Base-by-base conservation (phyloP, 2,888 invertebrate species). In the Cistogaster globosa region DNA sequence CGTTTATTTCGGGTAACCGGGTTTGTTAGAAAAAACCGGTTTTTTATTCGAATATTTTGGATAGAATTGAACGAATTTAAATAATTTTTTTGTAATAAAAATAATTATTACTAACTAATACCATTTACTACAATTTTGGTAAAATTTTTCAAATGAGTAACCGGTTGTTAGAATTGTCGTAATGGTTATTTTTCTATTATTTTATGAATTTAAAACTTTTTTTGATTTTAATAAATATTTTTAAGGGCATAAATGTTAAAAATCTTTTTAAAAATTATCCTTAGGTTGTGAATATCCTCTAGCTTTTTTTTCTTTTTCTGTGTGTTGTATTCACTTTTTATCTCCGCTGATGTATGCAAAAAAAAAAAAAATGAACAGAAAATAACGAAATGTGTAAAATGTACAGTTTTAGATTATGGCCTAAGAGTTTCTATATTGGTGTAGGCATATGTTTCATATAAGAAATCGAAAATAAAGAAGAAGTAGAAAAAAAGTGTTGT, bases 331-430 rank as follows among this genome's bases (percentile, higher is more conserved):
- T 9, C 60, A 62, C 32, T 51, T 77, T 58, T 69, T 67, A 36
- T 63, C 26, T 51, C 38, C 22, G 8, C 32, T 51, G 26, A 26
- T 63, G 11, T 57, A 63, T 71, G 82, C 76, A 82, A 79, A 80
- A 68, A 62, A 69, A 69, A 32, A 32, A 32, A 7, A 5, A 6
- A 32, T 32, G 6, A 7, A 32, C 2, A 26, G 26, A 26, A n/a
- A 26, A 26, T 26, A 32, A 32, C 32, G 6, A 32, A 32, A 32
- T 26, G 8, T 58, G 68, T 78, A 75, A 78, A 86, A 71, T 72
- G 82, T 85, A 80, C 80, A 84, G 82, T 85, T 82, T 78, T 85
- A 71, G 74, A 69, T 78, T 78, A 71, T 55, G 69, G 78, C 82
- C 78, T 45, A 79, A 85, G 82, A 74, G 86, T 72, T 83, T 86